Evolutionary conservation across 2,888 invertebrate species (phyloP).

Genomic region (Rhorus exstirpatorius): DNA sequence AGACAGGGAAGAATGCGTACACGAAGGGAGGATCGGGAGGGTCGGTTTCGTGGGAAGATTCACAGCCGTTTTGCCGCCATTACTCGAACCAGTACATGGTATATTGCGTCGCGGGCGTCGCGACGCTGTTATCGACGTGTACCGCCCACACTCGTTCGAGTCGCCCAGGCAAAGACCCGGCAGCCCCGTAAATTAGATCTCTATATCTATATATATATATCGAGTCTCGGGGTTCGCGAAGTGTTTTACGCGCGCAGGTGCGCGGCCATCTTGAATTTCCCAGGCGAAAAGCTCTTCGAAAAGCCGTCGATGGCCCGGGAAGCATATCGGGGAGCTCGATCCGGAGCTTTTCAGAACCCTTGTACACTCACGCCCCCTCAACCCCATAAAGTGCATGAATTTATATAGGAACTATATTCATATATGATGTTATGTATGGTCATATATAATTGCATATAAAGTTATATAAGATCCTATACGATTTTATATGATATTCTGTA

Average conservation of each 20-base stretch:
- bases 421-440: too few relatives aligned
- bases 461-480: too few relatives aligned
- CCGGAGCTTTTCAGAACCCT: conserved; percentile 1
- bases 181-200: conserved; percentile 70
- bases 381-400: neutral
- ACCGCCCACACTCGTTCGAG: conserved; percentile 79
- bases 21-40: conserved; percentile 34
- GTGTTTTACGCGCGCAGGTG: conserved; percentile 70
- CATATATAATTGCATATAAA: too few relatives aligned
- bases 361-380: neutral
- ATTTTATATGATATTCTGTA: too few relatives aligned
- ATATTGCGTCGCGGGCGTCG: conserved; percentile 76
- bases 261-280: conserved; percentile 78
- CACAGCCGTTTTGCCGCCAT: conserved; percentile 84
- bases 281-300: conserved; percentile 66
- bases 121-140: conserved; percentile 84
- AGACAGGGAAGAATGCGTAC: conserved; percentile 25
- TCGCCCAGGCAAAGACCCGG: conserved; percentile 64
- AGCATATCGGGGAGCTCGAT: conserved; percentile 40
- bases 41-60: conserved; percentile 80
- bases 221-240: conserved; percentile 45
- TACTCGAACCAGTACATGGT: conserved; percentile 72
- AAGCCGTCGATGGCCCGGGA: conserved; percentile 26
- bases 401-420: too few relatives aligned
- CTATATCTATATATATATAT: too few relatives aligned